A percentile compares a stretch with the other conserved stretches of the same genome.
Conservation (phyloP, 92 coral and sea anemone genomes). For the Umimayanthus kanabou region DNA sequence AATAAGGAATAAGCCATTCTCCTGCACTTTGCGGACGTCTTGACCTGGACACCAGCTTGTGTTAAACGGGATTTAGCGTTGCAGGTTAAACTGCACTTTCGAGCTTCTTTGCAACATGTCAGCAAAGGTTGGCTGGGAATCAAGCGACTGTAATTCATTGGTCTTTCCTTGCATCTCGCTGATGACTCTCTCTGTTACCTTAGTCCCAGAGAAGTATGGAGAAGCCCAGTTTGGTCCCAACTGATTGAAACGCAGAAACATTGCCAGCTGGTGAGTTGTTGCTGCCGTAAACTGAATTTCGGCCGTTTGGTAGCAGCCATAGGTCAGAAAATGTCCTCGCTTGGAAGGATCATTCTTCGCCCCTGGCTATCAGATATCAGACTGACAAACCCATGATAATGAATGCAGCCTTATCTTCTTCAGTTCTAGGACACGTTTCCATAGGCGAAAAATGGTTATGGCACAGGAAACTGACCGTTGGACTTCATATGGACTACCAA, state of each 20-base stretch:
- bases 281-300: conserved; percentile 64
- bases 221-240: conserved; percentile 55
- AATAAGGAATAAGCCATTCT: conserved; percentile 25
- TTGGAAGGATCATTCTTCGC: conserved; percentile 41
- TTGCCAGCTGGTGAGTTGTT: conserved; percentile 62
- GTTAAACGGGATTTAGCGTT: conserved; percentile 45
- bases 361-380: too few relatives aligned
- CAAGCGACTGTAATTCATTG: conserved; percentile 53
- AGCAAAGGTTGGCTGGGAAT: conserved; percentile 61
- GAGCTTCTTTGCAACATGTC: conserved; percentile 54
- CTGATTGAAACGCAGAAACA: conserved; percentile 56
- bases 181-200: conserved; percentile 50
- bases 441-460: conserved; percentile 45
- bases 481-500: conserved; percentile 45
- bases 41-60: conserved; percentile 38
- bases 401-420: conserved; percentile 49
- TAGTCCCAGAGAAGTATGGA: conserved; percentile 54
- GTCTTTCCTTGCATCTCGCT: conserved; percentile 65
- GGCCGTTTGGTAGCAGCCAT: conserved; percentile 49
- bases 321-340: conserved; percentile 39
- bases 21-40: conserved; percentile 35
- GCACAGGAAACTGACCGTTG: conserved; percentile 58
- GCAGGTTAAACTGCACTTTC: conserved; percentile 43
- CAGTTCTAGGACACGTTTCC: conserved; percentile 29
- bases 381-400: too few relatives aligned